These are phyloP conservation scores for Venustoraphidia nigricollis DNA, from an alignment of 2,888 invertebrate species.

Conservation along the genomic window DNA sequence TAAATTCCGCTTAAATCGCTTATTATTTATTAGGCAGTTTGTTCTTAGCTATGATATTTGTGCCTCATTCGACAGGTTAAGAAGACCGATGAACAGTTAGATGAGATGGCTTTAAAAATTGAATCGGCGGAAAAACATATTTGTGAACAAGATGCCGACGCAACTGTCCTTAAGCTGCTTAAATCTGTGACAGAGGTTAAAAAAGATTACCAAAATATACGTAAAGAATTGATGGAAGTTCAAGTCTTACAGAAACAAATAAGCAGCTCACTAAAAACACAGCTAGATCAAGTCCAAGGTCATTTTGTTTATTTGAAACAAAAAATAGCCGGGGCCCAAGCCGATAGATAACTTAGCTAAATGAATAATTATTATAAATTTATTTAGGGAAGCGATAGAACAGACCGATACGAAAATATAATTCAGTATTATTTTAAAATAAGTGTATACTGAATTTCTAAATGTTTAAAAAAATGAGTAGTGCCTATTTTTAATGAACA, in stretches of 20 bases:
- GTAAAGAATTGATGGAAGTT: constrained; percentile 63
- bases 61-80: constrained; percentile 39
- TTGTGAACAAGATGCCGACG: constrained; percentile 27
- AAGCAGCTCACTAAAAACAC: constrained; percentile 54
- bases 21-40: no score
- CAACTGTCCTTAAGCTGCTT: constrained; percentile 56
- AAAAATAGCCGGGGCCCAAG: constrained; percentile 39
- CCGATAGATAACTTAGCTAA: constrained; percentile 2
- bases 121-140: constrained; percentile 53
- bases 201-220: constrained; percentile 63
- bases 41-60: not conserved
- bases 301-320: constrained; percentile 58
- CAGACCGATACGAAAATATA: no score
- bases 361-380: no score
- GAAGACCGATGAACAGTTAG: constrained; percentile 55
- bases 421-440: no score
- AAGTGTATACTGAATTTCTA: no score
- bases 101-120: constrained; percentile 58
- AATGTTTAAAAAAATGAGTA: no score
- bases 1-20: no score
- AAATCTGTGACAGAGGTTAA: constrained; percentile 65
- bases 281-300: constrained; percentile 55
- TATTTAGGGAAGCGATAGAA: no score
- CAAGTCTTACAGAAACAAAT: constrained; percentile 67
- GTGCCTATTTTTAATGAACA: no score